Evolutionary conservation across 2,113 vertebrate genomes (phyloP), one percentile per base, ranked within the genome.

Genomic region (Leucosticte australis): DNA sequence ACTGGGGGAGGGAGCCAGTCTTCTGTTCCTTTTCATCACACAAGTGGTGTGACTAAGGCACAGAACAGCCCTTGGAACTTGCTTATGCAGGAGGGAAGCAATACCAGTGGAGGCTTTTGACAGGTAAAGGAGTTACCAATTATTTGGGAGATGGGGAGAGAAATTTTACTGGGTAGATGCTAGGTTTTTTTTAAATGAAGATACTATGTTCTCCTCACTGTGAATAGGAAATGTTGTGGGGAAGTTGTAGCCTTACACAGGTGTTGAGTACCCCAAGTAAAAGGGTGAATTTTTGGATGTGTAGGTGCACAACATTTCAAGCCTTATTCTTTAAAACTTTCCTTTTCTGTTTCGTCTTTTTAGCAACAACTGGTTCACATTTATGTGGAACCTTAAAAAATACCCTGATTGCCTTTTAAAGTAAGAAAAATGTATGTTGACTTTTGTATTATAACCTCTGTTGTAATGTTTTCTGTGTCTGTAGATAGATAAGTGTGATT

Each of bases 281-380:
- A 78, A 90, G 37, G 52, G 19, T 64, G 73, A 47, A 31, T 75
- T 87, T 88, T 75, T 39, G 13, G 19, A 44, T 80, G 16, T 56
- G 24, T 42, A 62, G 35, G 63, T 86, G 35, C 49, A 35, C 50
- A 63, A 70, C 26, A 73, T 91, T 92, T 92, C 71, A 52, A 64
- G 85, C 69, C 64, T 90, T 94, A 73, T n/a, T 65, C 55, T 86
- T 90, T 79, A 65, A 94, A 96, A 67, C 35, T 50, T 90, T 60
- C 42, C 42, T 89, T 77, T 90, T 62, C 84, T 90, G 57, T 83
- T 91, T 80, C 44, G 18, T 79, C 31, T 68, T 77, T 57, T 41
- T 93, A 71, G 28, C 11, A 56, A 17, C 49, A 74, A 24, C 19
- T 31, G 10, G 68, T 92, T 91, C 69, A 71, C 44, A 6, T 69